phyloP scores from a whole-genome alignment of 2,797 vertebrate genomes.

The Danio aesculapii region DNA sequence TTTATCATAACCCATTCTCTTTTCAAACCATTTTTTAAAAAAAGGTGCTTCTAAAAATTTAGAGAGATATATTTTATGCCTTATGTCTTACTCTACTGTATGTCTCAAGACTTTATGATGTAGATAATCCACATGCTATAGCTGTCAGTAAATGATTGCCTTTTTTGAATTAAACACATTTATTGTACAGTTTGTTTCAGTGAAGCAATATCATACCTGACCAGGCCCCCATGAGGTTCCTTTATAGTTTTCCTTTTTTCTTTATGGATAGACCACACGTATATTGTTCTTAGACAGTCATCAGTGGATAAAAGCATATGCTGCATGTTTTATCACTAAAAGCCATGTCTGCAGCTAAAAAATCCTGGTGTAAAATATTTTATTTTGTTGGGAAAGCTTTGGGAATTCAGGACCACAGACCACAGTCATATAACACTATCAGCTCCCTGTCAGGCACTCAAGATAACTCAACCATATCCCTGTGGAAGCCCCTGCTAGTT shows the following conservation, averaged over 20 bases:
- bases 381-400: slow-evolving; percentile 20
- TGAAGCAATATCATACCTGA: slow-evolving; percentile 2
- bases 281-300: slow-evolving; percentile 3
- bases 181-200: neutral
- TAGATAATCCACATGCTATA: neutral
- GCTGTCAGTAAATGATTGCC: neutral
- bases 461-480: slow-evolving; percentile 40
- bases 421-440: slow-evolving; percentile 38
- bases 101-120: neutral
- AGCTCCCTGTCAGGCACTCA: slow-evolving; percentile 37
- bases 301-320: neutral
- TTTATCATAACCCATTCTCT: slow-evolving; percentile 1
- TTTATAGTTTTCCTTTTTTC: slow-evolving; percentile 14
- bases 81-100: neutral
- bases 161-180: neutral
- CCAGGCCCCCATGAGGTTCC: neutral
- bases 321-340: slow-evolving; percentile 6
- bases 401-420: slow-evolving; percentile 21
- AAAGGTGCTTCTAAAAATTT: slow-evolving; percentile 1
- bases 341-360: slow-evolving; percentile 8
- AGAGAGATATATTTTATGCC: neutral
- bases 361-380: neutral
- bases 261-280: slow-evolving; percentile 1
- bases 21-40: slow-evolving; percentile 17
- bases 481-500: slow-evolving; percentile 29